Base-by-base conservation (phyloP, 2,113 vertebrate genomes). In the Tenebrosternarchus preto region DNA sequence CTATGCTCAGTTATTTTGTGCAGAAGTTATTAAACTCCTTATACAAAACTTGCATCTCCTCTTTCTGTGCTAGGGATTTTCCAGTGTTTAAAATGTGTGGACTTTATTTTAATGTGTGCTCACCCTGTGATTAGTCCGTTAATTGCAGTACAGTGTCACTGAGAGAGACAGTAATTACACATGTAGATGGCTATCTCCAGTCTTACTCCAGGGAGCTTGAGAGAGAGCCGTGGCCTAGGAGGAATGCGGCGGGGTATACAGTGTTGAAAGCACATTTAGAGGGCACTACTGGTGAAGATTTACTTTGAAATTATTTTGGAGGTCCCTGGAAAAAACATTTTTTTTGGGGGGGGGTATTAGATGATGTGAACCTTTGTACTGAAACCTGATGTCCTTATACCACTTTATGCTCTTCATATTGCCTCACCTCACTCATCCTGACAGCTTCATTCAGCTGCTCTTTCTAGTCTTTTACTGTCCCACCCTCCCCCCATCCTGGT, bases 141-240 rank as follows among this genome's bases (percentile, higher is more conserved):
- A 73, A 73, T 56, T 80, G 69, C 46, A 74, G 70, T 46, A 29
- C 61, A 39, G 50, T 55, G n/a, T 73, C 22, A 66, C 60, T 67
- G 60, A 39, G 70, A 43, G 16, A 31, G 70, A 80, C 22, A 73
- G 66, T 80, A 80, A 74, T 67, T 80, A 80, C 60, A 33, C 70
- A 73, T 2, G 3, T 16, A 25, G 25, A 29, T n/a, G 50, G 70
- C 43, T 43, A 73, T 66, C 57, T 73, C 15, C 46, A 73, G n/a
- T 16, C 29, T 66, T 71, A 33, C 50, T 80, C 69, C 59, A 73
- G 59, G 31, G 43, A 64, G 6, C 25, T 70, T 36, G 33, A 71
- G 36, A 79, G 39, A 53, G 20, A 55, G 16, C 61, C 9, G 20
- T 64, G 43, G 5, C 15, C 25, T 33, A 36, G 27, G 24, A 39